Conservation (phyloP, 2,797 vertebrate genomes). For the Chloroceryle inda region DNA sequence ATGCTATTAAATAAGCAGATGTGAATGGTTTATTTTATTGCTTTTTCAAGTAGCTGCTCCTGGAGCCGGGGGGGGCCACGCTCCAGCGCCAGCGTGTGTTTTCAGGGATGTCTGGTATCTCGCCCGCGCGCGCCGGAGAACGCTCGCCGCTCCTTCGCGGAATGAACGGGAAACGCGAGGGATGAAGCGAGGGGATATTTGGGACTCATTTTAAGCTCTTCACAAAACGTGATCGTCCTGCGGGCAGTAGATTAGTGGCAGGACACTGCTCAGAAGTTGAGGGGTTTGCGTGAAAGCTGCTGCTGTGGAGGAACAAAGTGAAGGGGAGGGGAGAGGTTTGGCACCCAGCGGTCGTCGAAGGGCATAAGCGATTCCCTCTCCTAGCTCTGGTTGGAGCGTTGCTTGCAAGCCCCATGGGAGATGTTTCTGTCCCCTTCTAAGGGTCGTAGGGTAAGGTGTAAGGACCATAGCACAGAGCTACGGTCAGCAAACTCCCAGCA, state of each 20-base stretch:
- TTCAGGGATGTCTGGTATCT: background rate
- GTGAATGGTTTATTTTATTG: conserved; percentile 53
- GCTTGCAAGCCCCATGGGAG: background rate
- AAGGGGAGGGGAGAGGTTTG: fast-evolving
- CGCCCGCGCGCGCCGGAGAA: background rate
- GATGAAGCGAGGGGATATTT: background rate
- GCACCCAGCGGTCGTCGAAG: background rate
- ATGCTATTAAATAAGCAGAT: conserved; percentile 64
- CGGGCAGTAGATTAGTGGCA: fast-evolving
- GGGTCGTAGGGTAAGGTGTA: background rate
- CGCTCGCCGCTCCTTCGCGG: background rate
- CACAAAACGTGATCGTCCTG: fast-evolving
- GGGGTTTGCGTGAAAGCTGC: background rate
- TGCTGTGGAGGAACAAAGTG: background rate
- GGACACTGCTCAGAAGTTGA: fast-evolving
- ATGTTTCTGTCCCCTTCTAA: background rate
- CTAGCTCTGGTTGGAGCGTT: fast-evolving
- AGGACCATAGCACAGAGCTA: too few species aligned
- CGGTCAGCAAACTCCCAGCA: background rate
- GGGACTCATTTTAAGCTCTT: background rate
- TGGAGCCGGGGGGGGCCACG: background rate
- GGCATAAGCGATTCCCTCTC: fast-evolving
- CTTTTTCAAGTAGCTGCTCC: conserved; percentile 30
- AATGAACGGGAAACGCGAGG: background rate
- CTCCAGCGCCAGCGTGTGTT: background rate